Evolutionary conservation across 2,888 invertebrate genomes (phyloP).

Genomic region (Machimus rusticus): DNA sequence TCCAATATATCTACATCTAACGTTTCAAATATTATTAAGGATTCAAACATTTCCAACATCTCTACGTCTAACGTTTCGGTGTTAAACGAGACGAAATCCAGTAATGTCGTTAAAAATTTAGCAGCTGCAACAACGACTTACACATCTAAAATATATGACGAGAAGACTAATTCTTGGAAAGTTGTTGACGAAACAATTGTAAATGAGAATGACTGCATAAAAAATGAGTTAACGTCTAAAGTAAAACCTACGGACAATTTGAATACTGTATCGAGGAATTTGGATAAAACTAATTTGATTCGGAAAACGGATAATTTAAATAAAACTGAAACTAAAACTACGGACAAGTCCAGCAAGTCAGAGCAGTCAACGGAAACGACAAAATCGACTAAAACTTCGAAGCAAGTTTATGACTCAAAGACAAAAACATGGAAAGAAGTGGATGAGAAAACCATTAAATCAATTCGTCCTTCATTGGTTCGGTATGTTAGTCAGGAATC

Average conservation of each 20-base stretch:
- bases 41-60: neutral
- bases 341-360: slow-evolving; percentile 15
- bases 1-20: neutral
- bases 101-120: slow-evolving; percentile 36
- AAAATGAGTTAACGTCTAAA: neutral
- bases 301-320: neutral
- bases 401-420: slow-evolving; percentile 61
- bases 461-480: slow-evolving; percentile 56
- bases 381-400: slow-evolving; percentile 47
- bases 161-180: slow-evolving; percentile 50
- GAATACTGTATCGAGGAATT: neutral
- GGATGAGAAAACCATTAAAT: slow-evolving; percentile 54
- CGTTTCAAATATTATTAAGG: neutral
- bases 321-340: slow-evolving; percentile 3
- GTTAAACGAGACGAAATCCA: neutral
- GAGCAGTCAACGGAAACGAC: slow-evolving; percentile 34
- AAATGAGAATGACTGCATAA: slow-evolving; percentile 47
- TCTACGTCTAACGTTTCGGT: neutral
- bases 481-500: slow-evolving; percentile 61
- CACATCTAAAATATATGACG: slow-evolving; percentile 50
- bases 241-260: neutral
- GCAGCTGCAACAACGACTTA: slow-evolving; percentile 49
- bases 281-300: neutral
- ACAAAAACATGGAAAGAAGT: slow-evolving; percentile 61
- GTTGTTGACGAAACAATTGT: slow-evolving; percentile 49